Percentiles rank a stretch among this genome's conserved stretches.
Evolutionary conservation across 1,140 invertebrate species (phyloP).

Genomic region (Hypsibius dujardini): DNA sequence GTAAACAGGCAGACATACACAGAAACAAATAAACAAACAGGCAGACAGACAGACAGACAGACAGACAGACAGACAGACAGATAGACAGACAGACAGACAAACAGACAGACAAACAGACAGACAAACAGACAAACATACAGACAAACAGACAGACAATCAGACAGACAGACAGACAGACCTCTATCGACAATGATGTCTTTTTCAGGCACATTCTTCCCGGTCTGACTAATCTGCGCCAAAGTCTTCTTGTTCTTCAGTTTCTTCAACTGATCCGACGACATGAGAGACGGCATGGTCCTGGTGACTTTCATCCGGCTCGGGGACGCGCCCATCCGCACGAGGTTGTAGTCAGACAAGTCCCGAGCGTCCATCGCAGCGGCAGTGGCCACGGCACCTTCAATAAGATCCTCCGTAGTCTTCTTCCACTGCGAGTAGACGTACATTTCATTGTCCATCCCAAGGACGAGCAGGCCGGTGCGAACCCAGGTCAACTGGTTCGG

Average conservation of each 20-base stretch:
- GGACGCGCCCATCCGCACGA: background rate
- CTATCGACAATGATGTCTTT: constrained; percentile 65
- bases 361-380: constrained; percentile 4
- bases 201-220: constrained; percentile 17
- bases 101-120: no score
- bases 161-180: constrained; percentile 40
- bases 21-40: no score
- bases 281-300: constrained; percentile 3
- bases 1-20: no score
- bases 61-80: no score
- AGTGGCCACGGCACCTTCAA: no score
- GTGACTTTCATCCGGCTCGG: constrained; percentile 15
- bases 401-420: constrained; percentile 18
- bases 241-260: background rate
- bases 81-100: no score
- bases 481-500: constrained; percentile 99
- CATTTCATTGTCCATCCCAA: constrained; percentile 99
- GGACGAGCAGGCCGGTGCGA: constrained; percentile 83
- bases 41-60: no score
- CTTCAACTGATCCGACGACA: background rate
- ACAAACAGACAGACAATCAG: no score
- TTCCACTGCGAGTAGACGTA: constrained; percentile 94
- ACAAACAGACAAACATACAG: no score
- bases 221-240: background rate
- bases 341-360: constrained; percentile 5